These are phyloP conservation scores for Polypedilum pembai DNA, from an alignment of 1,140 invertebrate genomes.

Conservation along the genomic window DNA sequence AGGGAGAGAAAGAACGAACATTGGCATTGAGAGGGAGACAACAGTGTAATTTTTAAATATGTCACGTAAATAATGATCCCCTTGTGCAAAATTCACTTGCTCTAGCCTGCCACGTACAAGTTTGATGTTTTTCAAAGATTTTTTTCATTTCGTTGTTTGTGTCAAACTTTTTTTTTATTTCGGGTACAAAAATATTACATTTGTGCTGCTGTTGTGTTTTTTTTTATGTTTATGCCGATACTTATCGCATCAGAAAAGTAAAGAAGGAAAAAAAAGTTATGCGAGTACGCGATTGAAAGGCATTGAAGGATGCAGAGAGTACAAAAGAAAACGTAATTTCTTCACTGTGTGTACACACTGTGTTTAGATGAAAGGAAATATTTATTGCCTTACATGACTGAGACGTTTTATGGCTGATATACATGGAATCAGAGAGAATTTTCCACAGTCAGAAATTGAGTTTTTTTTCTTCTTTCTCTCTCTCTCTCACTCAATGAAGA, in stretches of 20 bases:
- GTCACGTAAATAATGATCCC: slow-evolving; percentile 31
- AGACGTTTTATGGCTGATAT: slow-evolving; percentile 16
- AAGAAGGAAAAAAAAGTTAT: neutral
- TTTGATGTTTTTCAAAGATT: slow-evolving; percentile 6
- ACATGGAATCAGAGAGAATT: slow-evolving; percentile 12
- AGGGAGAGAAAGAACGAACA: neutral
- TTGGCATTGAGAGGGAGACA: neutral
- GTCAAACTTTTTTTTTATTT: neutral
- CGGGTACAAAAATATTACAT: neutral
- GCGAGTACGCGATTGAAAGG: neutral
- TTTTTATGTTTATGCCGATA: slow-evolving; percentile 17
- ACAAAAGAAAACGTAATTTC: neutral
- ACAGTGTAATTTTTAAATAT: slow-evolving; percentile 31
- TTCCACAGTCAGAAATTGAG: neutral
- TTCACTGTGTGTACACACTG: neutral
- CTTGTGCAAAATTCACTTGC: slow-evolving; percentile 32
- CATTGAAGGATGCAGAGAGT: neutral
- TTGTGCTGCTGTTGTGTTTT: neutral
- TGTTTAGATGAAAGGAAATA: slow-evolving; percentile 18
- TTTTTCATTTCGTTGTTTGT: neutral
- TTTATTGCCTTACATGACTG: slow-evolving; percentile 12
- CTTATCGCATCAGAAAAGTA: neutral
- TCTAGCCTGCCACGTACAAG: slow-evolving; percentile 21
- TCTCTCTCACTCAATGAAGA: neutral
- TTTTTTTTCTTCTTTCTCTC: neutral